Evolutionary conservation across 30 jellyfish, hydroid and myxozoan species (phyloP), one percentile per base, ranked within the genome.

Genomic region (Hydra vulgaris): DNA sequence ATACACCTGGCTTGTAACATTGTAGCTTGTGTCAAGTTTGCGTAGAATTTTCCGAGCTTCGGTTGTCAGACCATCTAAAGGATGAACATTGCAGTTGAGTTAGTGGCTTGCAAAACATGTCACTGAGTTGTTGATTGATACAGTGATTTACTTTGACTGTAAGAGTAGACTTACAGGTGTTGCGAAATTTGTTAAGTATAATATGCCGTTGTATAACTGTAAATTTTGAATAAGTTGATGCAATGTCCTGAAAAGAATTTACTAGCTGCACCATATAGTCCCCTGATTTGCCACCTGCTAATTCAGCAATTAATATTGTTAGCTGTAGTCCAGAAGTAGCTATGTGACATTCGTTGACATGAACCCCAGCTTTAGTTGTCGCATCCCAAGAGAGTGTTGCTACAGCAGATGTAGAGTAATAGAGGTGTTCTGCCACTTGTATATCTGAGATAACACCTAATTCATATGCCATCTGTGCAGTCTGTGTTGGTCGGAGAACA

Each of bases 31-130:
- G 61, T 40, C 61, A 40, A 40, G 61, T 40, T 40, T 40, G 61
- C 61, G 61, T 0, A 79, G 26, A 15, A 56, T 19, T 52, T 79
- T 68, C 52, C 52, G 70, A 25, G 67, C 84, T 23, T 66, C 55
- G 25, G 70, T 66, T 23, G 86, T 21, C 21, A 66, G 61, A 15
- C 86, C 83, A 79, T 79, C 86, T 53, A 66, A 19, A 8, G 86
- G 86, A 79, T 79, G 86, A 0, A 79, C 86, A 76, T 76, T 76
- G 26, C 83, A 76, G 83, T 76, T 76, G 76, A 76, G 83, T 76
- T 76, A 71, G 66, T 76, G 54, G 23, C 54, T 71, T 17, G 26
- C 61, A 40, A 40, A 40, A 40, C 61, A 40, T 40, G 61, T 40
- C 61, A 40, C 61, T 40, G 8, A 40, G 61, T 40, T 40, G 61